Base-by-base conservation (phyloP, 2,797 vertebrate species). In the Holocentrus rufus region DNA sequence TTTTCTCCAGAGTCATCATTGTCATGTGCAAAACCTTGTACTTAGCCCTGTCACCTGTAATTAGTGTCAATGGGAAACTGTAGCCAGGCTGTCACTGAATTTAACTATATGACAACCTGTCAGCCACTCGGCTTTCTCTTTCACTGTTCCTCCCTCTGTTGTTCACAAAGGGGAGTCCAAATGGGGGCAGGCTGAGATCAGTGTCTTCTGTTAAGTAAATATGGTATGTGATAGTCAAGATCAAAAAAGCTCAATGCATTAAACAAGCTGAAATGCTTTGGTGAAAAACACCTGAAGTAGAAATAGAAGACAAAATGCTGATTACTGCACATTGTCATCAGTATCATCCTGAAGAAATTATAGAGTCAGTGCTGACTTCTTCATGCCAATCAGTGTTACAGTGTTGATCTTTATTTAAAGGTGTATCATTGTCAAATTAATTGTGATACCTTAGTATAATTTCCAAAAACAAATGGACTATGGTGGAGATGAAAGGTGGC, bases 31-130 rank as follows among this genome's bases (percentile, higher is more conserved):
- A 80, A 87, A 83, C 83, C 84, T 89, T 65, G 81, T 88, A 87
- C 85, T 93, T 93, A 91, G 85, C 85, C 89, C 83, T 91, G 91
- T 92, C 93, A 91, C 87, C 91, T 92, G 84, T 84, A 90, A 93
- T 93, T 91, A 91, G 69, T 80, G 81, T 94, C 91, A 91, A 42
- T 56, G 69, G 49, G 78, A 82, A 75, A 87, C 71, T 79, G 84
- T 73, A 67, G 53, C 77, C 65, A 2, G 22, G 50, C 80, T 87
- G 90, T 88, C 85, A 83, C 86, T n/a, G 80, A 86, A 78, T 90
- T 87, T 77, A 86, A 85, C 78, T 79, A 76, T 70, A 74, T 91
- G 88, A 90, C 77, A 85, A 76, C 72, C 79, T 88, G 82, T 89
- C 88, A 88, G 58, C 55, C n/a, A 44, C 68, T 55, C n/a, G 60